Conservation (phyloP, 2,113 vertebrate genomes). For the Podocnemis expansa region DNA sequence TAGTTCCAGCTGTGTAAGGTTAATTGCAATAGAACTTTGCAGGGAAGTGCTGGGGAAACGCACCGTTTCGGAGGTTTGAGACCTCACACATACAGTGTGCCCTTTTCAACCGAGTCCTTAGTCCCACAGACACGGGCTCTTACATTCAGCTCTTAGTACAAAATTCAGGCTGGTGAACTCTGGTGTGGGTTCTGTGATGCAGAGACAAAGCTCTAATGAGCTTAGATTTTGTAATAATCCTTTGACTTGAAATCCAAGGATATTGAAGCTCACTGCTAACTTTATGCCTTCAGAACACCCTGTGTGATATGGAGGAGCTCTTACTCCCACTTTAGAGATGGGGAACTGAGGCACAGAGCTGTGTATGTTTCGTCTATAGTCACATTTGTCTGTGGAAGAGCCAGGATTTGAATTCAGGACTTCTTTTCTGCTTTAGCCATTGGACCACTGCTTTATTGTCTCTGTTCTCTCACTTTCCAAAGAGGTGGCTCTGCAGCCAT, state of each 20-base stretch:
- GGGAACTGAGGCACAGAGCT: neutral
- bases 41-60: neutral
- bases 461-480: neutral
- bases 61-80: neutral
- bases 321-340: neutral
- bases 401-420: neutral
- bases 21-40: rapidly evolving
- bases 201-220: neutral
- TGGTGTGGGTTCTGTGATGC: neutral
- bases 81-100: neutral
- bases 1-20: neutral
- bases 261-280: neutral
- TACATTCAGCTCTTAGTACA: neutral
- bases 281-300: neutral
- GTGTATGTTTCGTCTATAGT: neutral
- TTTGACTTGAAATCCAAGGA: neutral
- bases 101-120: neutral
- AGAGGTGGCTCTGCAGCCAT: constrained; percentile 88
- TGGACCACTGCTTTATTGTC: neutral
- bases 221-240: neutral
- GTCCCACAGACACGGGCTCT: rapidly evolving
- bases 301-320: neutral
- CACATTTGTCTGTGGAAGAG: neutral
- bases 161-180: neutral
- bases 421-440: neutral